Evolutionary conservation across 2,797 vertebrate genomes (phyloP).

Genomic region (Diplodus puntazzo): DNA sequence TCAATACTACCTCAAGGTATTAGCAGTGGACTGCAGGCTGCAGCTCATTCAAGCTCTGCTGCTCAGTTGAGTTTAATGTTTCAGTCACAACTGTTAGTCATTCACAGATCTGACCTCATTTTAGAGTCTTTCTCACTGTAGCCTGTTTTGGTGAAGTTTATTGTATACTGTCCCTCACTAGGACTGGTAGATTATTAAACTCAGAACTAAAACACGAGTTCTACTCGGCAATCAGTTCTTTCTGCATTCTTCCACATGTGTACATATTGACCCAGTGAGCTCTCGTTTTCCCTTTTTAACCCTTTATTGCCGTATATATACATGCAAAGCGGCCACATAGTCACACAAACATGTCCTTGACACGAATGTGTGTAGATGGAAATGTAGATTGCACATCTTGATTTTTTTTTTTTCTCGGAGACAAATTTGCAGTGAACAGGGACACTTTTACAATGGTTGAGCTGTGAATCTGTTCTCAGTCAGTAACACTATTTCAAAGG

Average conservation of each 20-base stretch:
- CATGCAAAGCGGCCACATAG: not conserved
- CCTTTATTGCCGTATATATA: slow-evolving; percentile 3
- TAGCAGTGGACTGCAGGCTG: not conserved
- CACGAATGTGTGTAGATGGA: slow-evolving; percentile 1
- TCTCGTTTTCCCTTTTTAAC: not conserved
- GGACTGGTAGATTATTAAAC: not conserved
- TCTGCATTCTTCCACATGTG: slow-evolving; percentile 3
- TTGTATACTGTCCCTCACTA: not conserved
- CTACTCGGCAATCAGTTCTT: slow-evolving; percentile 10
- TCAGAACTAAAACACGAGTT: slow-evolving; percentile 12
- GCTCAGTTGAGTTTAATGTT: not conserved
- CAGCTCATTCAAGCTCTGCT: slow-evolving; percentile 15
- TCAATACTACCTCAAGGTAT: slow-evolving; percentile 5
- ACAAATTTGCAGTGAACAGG: slow-evolving; percentile 17
- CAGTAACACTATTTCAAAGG: slow-evolving; percentile 51
- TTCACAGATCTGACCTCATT: slow-evolving; percentile 20
- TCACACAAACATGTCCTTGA: slow-evolving; percentile 12
- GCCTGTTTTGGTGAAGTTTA: not conserved
- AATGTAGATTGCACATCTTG: slow-evolving; percentile 4
- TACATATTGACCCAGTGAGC: slow-evolving; percentile 28
- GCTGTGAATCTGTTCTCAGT: slow-evolving; percentile 55
- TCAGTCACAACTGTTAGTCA: slow-evolving; percentile 5
- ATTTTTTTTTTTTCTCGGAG: not conserved
- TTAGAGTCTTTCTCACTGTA: not conserved
- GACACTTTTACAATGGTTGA: slow-evolving; percentile 63